Conservation (phyloP, 1,140 invertebrate genomes). For the Lineus longissimus region DNA sequence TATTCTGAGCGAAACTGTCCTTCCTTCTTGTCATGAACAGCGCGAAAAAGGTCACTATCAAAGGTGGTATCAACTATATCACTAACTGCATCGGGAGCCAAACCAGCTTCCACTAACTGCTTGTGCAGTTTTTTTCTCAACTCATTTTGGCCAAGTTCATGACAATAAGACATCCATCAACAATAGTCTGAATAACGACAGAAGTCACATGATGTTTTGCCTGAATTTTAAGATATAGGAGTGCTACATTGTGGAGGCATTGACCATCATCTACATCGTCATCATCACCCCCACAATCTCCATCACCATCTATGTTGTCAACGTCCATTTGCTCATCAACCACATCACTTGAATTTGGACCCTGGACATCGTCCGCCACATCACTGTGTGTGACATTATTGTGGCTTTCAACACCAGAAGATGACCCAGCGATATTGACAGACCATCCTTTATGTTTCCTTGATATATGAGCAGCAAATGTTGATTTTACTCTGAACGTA, state of each 20-base stretch:
- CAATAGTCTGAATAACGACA: background rate
- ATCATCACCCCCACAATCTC: background rate
- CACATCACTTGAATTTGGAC: background rate
- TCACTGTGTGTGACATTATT: background rate
- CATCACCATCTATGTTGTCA: background rate
- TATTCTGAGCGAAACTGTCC: background rate
- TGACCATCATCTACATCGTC: background rate
- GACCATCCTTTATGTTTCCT: no score
- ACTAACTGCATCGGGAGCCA: background rate
- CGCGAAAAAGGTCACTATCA: background rate
- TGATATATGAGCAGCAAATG: no score
- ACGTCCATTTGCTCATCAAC: background rate
- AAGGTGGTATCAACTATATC: background rate
- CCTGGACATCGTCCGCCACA: background rate
- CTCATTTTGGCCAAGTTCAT: background rate
- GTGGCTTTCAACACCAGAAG: background rate
- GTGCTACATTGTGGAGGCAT: background rate
- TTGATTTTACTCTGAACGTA: no score
- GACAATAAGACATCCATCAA: background rate
- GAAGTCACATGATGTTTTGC: background rate
- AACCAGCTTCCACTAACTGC: background rate
- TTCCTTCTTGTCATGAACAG: conserved; percentile 1
- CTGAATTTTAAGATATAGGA: conserved; percentile 2
- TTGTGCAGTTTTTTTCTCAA: background rate
- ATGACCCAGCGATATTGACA: no score